These are phyloP conservation scores for Aspidoscelis tigris DNA, from an alignment of 2,113 vertebrate genomes.

Conservation along the genomic window DNA sequence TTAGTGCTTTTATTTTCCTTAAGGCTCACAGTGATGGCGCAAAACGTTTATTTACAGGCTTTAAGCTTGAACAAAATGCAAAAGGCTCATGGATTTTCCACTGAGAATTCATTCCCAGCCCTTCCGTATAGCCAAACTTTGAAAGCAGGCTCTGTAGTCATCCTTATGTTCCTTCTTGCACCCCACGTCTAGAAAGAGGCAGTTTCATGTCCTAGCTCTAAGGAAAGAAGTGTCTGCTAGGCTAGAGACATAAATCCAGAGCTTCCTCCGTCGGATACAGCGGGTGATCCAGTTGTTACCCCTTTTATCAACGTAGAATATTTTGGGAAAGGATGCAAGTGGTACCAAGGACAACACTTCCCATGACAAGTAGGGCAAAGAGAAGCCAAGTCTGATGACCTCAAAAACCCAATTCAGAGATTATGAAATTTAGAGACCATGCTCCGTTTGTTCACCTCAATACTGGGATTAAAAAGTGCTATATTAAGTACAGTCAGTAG, in stretches of 20 bases:
- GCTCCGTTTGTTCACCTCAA: background rate
- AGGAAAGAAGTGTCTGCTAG: constrained; percentile 16
- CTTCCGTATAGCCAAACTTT: constrained; percentile 6
- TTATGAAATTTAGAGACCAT: background rate
- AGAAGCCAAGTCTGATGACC: background rate
- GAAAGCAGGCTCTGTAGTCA: constrained; percentile 29
- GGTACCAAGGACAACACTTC: background rate
- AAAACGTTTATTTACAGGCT: constrained; percentile 75
- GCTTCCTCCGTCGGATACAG: constrained; percentile 25
- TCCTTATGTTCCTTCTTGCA: constrained; percentile 11
- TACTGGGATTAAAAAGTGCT: background rate
- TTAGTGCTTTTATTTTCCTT: constrained; percentile 62
- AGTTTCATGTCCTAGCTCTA: background rate
- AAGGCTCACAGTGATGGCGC: constrained; percentile 50
- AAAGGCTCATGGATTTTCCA: constrained; percentile 56
- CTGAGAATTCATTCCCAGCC: constrained; percentile 58
- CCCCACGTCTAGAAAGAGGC: constrained; percentile 21
- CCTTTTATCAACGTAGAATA: constrained; percentile 6
- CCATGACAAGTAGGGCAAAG: background rate
- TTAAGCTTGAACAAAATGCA: constrained; percentile 59
- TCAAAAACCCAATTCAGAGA: fast-evolving
- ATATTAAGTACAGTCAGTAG: background rate
- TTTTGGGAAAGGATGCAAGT: constrained; percentile 20
- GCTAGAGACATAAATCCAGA: constrained; percentile 27
- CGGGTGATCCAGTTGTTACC: constrained; percentile 55